phyloP scores from a whole-genome alignment of 2,113 vertebrate genomes.

The Caracal caracal region DNA sequence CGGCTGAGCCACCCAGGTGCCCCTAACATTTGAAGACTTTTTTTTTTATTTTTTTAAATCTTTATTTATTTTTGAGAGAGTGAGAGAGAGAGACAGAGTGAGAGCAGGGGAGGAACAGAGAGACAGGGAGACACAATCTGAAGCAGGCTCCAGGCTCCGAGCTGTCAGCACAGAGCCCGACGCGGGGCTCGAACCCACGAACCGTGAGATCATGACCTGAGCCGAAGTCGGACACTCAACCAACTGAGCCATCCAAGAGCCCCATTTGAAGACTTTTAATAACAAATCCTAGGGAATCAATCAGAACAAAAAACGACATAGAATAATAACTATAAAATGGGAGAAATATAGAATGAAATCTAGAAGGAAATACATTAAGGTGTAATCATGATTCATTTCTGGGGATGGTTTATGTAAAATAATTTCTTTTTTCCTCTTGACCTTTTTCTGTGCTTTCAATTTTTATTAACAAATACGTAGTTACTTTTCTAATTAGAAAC shows the following conservation, averaged over 20 bases:
- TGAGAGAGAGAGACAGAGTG: neutral
- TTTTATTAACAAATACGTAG: conserved; percentile 16
- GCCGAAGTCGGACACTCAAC: neutral
- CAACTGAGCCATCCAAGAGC: neutral
- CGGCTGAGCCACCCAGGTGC: neutral
- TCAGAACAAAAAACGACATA: neutral
- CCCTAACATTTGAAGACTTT: neutral
- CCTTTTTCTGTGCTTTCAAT: neutral
- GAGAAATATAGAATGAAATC: conserved; percentile 38
- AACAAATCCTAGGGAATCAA: neutral
- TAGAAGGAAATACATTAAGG: conserved; percentile 17
- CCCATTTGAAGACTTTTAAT: conserved; percentile 28
- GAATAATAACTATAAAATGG: conserved; percentile 10
- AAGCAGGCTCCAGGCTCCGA: neutral
- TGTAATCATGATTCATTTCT: conserved; percentile 39
- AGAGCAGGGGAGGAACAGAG: neutral
- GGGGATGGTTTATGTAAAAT: neutral
- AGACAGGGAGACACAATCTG: neutral
- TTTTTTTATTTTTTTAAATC: neutral
- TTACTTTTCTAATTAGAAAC: conserved; percentile 26
- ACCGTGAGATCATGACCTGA: neutral
- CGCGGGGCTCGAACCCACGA: neutral
- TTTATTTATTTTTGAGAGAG: neutral
- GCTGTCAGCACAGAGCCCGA: no score
- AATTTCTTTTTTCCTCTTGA: conserved; percentile 21